Percentiles rank a stretch among this genome's conserved stretches.
Evolutionary conservation across 1,140 invertebrate species (phyloP).

Genomic region (Kradibia gibbosae): DNA sequence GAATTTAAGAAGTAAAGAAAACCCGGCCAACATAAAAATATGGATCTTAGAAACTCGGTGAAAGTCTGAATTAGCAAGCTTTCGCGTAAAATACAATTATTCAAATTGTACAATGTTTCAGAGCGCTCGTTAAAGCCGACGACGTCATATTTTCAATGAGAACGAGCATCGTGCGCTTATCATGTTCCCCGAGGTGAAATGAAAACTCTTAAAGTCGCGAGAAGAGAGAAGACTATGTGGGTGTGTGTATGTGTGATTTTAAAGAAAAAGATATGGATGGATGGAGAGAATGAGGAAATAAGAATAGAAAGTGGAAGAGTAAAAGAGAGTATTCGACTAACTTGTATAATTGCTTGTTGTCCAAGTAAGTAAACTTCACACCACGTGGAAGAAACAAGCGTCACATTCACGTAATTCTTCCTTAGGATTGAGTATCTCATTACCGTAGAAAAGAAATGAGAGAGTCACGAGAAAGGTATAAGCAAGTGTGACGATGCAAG

Average conservation of each 20-base stretch:
- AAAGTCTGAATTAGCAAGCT: slow-evolving; percentile 14
- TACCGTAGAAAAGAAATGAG: slow-evolving; percentile 46
- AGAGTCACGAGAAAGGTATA: slow-evolving; percentile 51
- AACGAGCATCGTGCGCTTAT: not conserved
- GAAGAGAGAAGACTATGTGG: no score
- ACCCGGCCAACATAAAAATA: not conserved
- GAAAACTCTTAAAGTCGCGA: not conserved
- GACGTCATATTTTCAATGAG: slow-evolving; percentile 7
- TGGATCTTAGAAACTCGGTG: not conserved
- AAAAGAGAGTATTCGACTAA: not conserved
- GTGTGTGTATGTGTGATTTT: no score
- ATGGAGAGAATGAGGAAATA: not conserved
- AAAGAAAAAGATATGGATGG: not conserved
- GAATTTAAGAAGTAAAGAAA: not conserved
- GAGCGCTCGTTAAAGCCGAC: not conserved
- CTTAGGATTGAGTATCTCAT: not conserved
- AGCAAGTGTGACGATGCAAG: slow-evolving; percentile 72
- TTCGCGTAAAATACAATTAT: slow-evolving; percentile 11
- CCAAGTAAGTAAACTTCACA: slow-evolving; percentile 54
- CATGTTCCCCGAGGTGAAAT: not conserved
- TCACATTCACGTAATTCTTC: slow-evolving; percentile 59
- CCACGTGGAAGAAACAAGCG: slow-evolving; percentile 60
- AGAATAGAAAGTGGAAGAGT: not conserved
- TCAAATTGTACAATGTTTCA: not conserved
- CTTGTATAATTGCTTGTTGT: not conserved